Percentiles rank a stretch among this genome's conserved stretches.
These are phyloP conservation scores for Hippoglossus stenolepis DNA, from an alignment of 2,113 vertebrate genomes.

Conservation along the genomic window DNA sequence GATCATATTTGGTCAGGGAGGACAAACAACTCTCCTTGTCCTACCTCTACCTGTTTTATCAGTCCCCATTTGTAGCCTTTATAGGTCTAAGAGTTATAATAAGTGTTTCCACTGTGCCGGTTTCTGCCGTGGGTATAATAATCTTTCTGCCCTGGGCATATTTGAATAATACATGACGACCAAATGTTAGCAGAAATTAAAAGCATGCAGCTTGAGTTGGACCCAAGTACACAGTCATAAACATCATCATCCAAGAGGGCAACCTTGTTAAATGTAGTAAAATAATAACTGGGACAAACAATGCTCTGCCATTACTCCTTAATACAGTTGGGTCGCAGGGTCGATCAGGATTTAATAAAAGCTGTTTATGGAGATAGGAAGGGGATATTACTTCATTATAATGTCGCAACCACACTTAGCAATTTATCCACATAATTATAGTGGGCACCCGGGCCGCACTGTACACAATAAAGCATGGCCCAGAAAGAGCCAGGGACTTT, in stretches of 20 bases:
- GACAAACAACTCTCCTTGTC: slow-evolving; percentile 17
- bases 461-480: slow-evolving; percentile 58
- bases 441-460: slow-evolving; percentile 49
- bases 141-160: slow-evolving; percentile 49
- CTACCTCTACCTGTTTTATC: slow-evolving; percentile 44
- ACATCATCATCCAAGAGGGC: slow-evolving; percentile 58
- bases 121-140: slow-evolving; percentile 56
- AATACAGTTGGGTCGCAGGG: slow-evolving; percentile 45
- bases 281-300: slow-evolving; percentile 58
- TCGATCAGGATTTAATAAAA: slow-evolving; percentile 65
- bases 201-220: slow-evolving; percentile 35
- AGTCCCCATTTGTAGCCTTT: slow-evolving; percentile 51
- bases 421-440: slow-evolving; percentile 69
- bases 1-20: slow-evolving; percentile 37
- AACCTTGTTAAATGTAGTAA: slow-evolving; percentile 33
- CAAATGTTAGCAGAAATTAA: slow-evolving; percentile 55
- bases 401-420: slow-evolving; percentile 57
- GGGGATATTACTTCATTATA: slow-evolving; percentile 70
- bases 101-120: slow-evolving; percentile 59
- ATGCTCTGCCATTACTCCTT: slow-evolving; percentile 50
- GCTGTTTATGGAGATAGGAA: slow-evolving; percentile 62
- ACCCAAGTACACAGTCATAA: slow-evolving; percentile 55
- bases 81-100: slow-evolving; percentile 47
- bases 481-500: slow-evolving; percentile 55
- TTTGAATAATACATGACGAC: slow-evolving; percentile 64